A percentile compares a stretch with the other conserved stretches of the same genome.
Evolutionary conservation across 1,140 invertebrate genomes (phyloP).

Genomic region (Bradynema listronoti): DNA sequence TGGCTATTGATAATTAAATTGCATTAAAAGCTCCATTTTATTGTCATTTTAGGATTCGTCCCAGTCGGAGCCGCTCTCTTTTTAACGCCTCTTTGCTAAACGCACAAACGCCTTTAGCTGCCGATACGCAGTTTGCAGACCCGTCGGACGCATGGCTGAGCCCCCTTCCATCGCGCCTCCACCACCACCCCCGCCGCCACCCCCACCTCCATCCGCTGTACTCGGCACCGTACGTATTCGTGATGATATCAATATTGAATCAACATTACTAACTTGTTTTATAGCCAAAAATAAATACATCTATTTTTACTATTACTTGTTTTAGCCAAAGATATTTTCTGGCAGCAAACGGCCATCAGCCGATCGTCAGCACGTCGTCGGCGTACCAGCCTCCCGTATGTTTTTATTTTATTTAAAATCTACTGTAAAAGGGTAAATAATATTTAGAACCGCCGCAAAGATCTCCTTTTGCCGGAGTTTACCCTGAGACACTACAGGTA

Average conservation of each 20-base stretch:
- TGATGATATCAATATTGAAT: not conserved
- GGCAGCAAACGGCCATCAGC: conserved; percentile 41
- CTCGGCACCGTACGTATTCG: conserved; percentile 16
- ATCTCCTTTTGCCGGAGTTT: conserved; percentile 41
- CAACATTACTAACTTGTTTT: not conserved
- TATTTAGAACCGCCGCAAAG: conserved; percentile 36
- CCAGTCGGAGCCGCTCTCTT: no score
- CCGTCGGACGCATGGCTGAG: no score
- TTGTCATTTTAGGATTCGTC: no score
- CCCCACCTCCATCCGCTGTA: conserved; percentile 26
- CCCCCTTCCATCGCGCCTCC: no score
- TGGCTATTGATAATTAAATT: no score
- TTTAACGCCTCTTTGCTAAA: no score
- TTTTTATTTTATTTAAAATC: conserved; percentile 10
- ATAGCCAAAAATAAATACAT: not conserved
- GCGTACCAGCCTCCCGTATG: conserved; percentile 38
- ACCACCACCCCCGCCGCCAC: conserved; percentile 21
- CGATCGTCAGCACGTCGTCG: conserved; percentile 44
- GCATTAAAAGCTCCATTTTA: no score
- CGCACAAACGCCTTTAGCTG: no score
- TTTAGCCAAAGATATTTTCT: conserved; percentile 33
- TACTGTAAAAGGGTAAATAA: conserved; percentile 3
- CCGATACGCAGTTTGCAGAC: no score
- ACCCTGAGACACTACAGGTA: conserved; percentile 39
- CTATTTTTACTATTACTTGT: not conserved